Conservation (phyloP, 2,113 vertebrate species). For the Nerophis lumbriciformis region DNA sequence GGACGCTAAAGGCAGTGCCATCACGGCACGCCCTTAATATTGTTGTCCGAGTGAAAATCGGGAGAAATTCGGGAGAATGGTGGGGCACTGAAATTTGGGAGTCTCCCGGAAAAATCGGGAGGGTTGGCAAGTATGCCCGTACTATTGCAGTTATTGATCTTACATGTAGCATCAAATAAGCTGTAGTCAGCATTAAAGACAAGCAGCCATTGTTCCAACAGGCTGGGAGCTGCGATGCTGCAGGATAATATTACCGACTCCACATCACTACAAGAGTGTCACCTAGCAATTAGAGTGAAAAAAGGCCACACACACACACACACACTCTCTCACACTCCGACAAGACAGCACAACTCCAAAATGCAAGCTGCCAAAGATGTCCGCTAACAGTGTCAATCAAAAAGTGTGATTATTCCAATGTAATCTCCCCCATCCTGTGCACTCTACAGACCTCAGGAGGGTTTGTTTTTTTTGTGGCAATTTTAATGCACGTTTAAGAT, state of each 20-base stretch:
- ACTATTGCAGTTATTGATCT: too few relatives aligned
- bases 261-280: conserved; percentile 44
- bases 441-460: neutral
- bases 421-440: neutral
- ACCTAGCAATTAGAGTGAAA: conserved; percentile 8
- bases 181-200: neutral
- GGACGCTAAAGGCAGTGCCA: too few relatives aligned
- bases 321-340: conserved; percentile 16
- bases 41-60: too few relatives aligned
- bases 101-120: too few relatives aligned
- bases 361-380: conserved; percentile 28
- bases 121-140: too few relatives aligned
- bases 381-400: neutral
- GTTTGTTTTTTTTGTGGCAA: neutral
- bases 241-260: conserved; percentile 26
- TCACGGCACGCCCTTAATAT: too few relatives aligned
- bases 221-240: conserved; percentile 13
- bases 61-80: too few relatives aligned
- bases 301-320: conserved; percentile 4
- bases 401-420: neutral
- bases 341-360: conserved; percentile 12
- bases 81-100: too few relatives aligned
- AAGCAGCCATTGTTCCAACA: neutral
- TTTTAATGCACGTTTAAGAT: conserved; percentile 3
- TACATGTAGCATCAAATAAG: too few relatives aligned